These are phyloP conservation scores for Chrysodeixis includens DNA, from an alignment of 2,888 invertebrate genomes.

Conservation along the genomic window DNA sequence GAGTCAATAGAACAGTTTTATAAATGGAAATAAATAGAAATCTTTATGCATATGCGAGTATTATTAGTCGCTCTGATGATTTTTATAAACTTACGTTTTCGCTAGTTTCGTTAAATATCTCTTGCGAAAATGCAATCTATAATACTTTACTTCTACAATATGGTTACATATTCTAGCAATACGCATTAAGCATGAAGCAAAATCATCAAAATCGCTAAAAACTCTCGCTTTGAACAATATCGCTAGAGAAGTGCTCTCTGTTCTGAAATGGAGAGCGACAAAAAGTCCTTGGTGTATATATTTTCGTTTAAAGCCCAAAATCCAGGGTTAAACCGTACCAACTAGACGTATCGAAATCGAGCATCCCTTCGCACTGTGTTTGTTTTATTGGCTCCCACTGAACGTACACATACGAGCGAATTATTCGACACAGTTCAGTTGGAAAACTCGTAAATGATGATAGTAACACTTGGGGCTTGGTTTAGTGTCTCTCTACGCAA, in stretches of 20 bases:
- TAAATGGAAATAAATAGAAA: too few species aligned
- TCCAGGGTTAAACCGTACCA: constrained; percentile 59
- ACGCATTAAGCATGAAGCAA: constrained; percentile 8
- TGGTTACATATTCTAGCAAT: background rate
- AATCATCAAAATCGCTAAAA: constrained; percentile 26
- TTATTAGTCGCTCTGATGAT: too few species aligned
- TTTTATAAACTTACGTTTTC: too few species aligned
- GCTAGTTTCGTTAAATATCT: too few species aligned
- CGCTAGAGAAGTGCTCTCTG: constrained; percentile 34
- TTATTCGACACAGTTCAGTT: constrained; percentile 61
- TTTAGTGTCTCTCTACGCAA: constrained; percentile 41
- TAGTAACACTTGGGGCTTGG: constrained; percentile 40
- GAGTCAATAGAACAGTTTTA: too few species aligned
- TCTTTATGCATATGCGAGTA: too few species aligned
- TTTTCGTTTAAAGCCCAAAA: constrained; percentile 56
- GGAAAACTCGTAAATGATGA: constrained; percentile 36
- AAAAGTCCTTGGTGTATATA: constrained; percentile 51
- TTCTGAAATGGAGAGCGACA: constrained; percentile 54
- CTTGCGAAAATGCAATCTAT: too few species aligned
- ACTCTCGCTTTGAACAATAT: constrained; percentile 36
- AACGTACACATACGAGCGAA: constrained; percentile 66
- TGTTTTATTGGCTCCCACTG: constrained; percentile 72
- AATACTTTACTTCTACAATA: background rate
- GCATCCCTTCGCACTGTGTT: constrained; percentile 64
- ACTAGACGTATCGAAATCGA: constrained; percentile 63